Conservation (phyloP, 2,797 vertebrate genomes). For the Chelon labrosus region DNA sequence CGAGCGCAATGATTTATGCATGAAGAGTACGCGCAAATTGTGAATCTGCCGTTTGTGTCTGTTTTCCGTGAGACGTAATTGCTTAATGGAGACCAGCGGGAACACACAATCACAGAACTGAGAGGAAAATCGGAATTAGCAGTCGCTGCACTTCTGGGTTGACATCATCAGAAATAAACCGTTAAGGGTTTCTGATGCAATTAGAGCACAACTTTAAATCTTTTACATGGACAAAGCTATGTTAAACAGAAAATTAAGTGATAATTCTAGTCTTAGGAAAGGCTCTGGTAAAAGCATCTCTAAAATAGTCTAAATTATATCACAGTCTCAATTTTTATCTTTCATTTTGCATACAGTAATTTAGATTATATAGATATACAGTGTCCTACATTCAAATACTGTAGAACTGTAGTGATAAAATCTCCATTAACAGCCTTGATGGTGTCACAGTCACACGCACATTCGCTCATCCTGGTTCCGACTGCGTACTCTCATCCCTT, state of each 20-base stretch:
- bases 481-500: conserved; percentile 20
- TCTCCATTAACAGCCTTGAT: not conserved
- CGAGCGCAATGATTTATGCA: conserved; percentile 1
- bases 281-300: no score
- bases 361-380: no score
- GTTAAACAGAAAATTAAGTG: not conserved
- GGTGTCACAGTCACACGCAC: not conserved
- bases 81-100: conserved; percentile 49
- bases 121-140: conserved; percentile 54
- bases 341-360: no score
- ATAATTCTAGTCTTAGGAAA: not conserved
- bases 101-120: conserved; percentile 56
- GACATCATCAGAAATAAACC: conserved; percentile 34
- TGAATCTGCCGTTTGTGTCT: conserved; percentile 58
- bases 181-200: not conserved
- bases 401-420: not conserved
- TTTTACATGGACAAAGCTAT: not conserved
- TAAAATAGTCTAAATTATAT: not conserved
- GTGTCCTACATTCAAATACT: not conserved
- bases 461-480: not conserved
- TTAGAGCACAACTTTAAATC: not conserved
- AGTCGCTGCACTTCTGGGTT: conserved; percentile 24
- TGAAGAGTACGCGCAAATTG: conserved; percentile 18
- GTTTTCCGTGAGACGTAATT: conserved; percentile 41
- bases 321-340: not conserved